Base-by-base conservation (phyloP, 1,140 invertebrate species). In the Mylabris phalerata region DNA sequence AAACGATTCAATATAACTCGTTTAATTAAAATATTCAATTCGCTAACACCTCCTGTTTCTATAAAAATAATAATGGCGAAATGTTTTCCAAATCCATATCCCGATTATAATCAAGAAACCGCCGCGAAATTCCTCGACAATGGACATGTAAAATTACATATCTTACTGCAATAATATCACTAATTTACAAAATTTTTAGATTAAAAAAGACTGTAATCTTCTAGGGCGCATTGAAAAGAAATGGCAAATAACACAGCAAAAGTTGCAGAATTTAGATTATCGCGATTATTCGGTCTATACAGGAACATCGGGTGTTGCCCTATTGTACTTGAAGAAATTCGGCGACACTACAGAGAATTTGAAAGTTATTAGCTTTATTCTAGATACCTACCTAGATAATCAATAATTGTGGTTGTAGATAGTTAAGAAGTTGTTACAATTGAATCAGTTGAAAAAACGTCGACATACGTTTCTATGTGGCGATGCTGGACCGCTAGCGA, bases 381-480 rank as follows among this genome's bases (percentile, higher is more conserved):
- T 42, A 32, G 11, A 41, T 51, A 41, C 10, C 41, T 25, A 10
- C 9, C 49, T 38, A 42, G 11, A 10, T 19, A 19, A 19, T 19
- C 19, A 19, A 19, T 19, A 19, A 39, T 11, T 24, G 26, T 55
- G 48, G 44, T 50, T 66, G 7, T 54, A 82, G 75, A 73, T 75
- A 70, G 79, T 82, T 10, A 50, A 75, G 32, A 60, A 74, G 48
- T 74, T 80, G 48, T 61, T 84, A 41, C 72, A 77, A 61, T 32
- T 81, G n/a, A 61, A 69, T 4, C 66, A 75, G 43, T 71, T 82
- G 13, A 80, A 76, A 66, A 75, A 67, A 47, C 67, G 65, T 46
- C 71, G 80, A 58, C 75, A 84, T 10, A 84, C 87, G 48, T 92
- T 92, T 71, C 69, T 92, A 11, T 88, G 85, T 78, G 90, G 91